Conservation (phyloP, 2,113 vertebrate species). For the Myrmecobius fasciatus region DNA sequence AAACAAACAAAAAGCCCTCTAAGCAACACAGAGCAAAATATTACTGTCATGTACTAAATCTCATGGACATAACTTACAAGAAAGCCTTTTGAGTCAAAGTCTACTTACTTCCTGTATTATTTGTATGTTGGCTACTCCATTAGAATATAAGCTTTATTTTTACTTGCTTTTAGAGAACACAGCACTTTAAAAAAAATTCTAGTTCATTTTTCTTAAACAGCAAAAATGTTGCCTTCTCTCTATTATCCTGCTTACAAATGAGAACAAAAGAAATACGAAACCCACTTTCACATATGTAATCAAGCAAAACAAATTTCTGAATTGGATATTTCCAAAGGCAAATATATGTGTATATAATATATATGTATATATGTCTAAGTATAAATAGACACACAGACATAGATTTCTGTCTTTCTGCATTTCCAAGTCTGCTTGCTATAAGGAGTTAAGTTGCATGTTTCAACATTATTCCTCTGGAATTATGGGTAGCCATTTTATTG, state of each 20-base stretch:
- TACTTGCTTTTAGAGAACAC: background rate
- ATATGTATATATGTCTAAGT: no score
- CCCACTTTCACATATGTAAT: background rate
- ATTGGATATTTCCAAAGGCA: background rate
- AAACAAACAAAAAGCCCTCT: background rate
- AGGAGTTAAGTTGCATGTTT: background rate
- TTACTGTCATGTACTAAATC: background rate
- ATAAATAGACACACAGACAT: no score
- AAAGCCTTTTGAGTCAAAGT: background rate
- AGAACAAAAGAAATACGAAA: background rate
- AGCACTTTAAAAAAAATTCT: background rate
- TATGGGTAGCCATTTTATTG: background rate
- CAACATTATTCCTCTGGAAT: background rate
- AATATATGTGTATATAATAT: no score
- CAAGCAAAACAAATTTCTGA: background rate
- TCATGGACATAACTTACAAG: background rate
- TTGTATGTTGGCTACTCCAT: background rate
- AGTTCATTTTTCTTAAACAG: background rate
- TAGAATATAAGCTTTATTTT: background rate
- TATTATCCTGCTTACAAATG: background rate
- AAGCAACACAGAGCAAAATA: background rate
- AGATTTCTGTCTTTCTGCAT: background rate
- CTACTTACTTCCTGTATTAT: background rate
- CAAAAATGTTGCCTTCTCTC: background rate
- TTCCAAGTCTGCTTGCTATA: background rate